A percentile compares a stretch with the other conserved stretches of the same genome.
Conservation (phyloP, 2,113 vertebrate species). For the Isurus oxyrinchus region DNA sequence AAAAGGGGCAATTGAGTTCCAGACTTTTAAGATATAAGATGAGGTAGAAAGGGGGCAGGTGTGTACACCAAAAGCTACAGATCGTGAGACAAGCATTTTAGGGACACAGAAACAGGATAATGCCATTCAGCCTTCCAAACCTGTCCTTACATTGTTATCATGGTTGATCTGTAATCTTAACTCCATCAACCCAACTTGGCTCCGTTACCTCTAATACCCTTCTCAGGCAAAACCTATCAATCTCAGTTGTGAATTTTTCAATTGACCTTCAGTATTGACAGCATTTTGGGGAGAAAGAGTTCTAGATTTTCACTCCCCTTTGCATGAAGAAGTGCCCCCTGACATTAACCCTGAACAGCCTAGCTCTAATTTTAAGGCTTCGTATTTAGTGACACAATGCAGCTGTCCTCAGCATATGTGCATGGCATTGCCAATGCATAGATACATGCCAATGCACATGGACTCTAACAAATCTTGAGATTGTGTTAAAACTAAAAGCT, state of each 20-base stretch:
- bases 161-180: background rate
- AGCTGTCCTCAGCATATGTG: background rate
- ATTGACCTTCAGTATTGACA: background rate
- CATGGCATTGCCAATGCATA: background rate
- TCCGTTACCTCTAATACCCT: background rate
- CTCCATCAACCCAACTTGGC: background rate
- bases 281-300: too few species aligned
- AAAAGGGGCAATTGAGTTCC: background rate
- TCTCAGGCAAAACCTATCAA: background rate
- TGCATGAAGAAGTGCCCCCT: background rate
- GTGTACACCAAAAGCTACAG: background rate
- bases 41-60: background rate
- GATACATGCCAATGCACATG: background rate
- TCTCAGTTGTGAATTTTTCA: background rate
- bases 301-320: too few species aligned
- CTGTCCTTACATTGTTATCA: background rate
- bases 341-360: background rate
- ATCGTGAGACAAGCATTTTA: background rate
- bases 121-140: background rate
- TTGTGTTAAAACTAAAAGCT: background rate
- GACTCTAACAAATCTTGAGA: background rate
- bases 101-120: background rate
- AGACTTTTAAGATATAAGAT: too few species aligned
- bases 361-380: too few species aligned
- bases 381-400: too few species aligned